These are phyloP conservation scores for Acanthopleura granulata DNA, from an alignment of 2,888 invertebrate species.

Conservation along the genomic window DNA sequence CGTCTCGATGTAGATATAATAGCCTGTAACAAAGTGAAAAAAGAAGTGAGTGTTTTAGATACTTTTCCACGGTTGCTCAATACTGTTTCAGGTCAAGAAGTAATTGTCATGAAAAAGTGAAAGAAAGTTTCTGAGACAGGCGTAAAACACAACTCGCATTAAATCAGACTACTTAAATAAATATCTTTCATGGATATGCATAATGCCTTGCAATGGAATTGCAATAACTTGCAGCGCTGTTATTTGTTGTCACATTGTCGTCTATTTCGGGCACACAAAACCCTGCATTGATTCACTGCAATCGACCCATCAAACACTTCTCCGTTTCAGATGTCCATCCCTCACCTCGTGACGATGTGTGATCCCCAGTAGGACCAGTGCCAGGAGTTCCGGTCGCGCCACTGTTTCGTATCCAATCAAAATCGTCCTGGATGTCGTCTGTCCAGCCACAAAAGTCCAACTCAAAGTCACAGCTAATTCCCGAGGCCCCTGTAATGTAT, in stretches of 20 bases:
- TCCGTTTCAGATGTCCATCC: neutral
- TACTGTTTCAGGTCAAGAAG: no score
- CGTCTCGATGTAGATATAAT: constrained; percentile 31
- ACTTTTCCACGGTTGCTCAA: no score
- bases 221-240: neutral
- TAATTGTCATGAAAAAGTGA: no score
- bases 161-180: no score
- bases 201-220: neutral
- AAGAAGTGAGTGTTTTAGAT: neutral
- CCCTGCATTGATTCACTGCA: neutral
- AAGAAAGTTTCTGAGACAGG: no score
- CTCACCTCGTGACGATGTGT: constrained; percentile 26
- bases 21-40: constrained; percentile 23
- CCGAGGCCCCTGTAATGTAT: constrained; percentile 4
- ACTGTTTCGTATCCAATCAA: constrained; percentile 35
- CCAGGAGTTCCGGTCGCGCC: constrained; percentile 35
- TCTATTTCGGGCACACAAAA: neutral
- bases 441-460: constrained; percentile 38
- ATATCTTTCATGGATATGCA: neutral
- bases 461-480: constrained; percentile 39
- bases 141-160: no score
- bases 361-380: constrained; percentile 38
- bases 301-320: neutral
- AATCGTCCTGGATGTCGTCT: constrained; percentile 19
- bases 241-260: neutral